Base-by-base conservation (phyloP, 2,888 invertebrate genomes). In the Furcula furcula region DNA sequence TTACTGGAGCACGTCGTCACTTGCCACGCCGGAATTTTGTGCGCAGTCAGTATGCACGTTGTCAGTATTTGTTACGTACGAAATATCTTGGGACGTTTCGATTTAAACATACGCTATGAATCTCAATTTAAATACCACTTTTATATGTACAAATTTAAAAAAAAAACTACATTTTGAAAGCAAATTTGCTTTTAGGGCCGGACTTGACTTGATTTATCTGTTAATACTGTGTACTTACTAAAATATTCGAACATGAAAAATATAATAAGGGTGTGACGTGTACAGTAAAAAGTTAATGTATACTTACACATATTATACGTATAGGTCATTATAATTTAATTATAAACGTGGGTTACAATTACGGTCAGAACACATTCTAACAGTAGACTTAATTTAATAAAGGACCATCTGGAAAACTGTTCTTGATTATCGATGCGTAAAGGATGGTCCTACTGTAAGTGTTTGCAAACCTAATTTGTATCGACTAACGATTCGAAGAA, bases 1-100 rank as follows among this genome's bases (percentile, higher is more conserved):
- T 64, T 64, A 67, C 57, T 63, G 63, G 57, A 63, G 58, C 67
- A 65, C 65, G 61, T 66, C 54, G 54, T 51, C 32, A 50, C 55
- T 47, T 43, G 40, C 46, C 57, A 55, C 58, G 48, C 62, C 54
- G 34, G 55, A 52, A 59, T 65, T 52, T 49, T 47, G 55, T 57
- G 53, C 56, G 50, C 48, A 54, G 38, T 50, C 53, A 50, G 58
- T 55, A 51, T 55, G 49, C 44, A 48, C 49, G 57, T 42, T 40
- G 43, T 34, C 36, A 34, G 41, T 56, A 50, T 65, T 59, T 58
- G 55, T 65, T 49, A 56, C 53, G 37, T 45, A 47, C 32, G 34
- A 40, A 48, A 56, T 44, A 48, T 48, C 56, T 46, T 31, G 29
- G 14, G 16, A 34, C 28, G 56, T 48, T 42, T 31, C 33, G 35